Evolutionary conservation across 1,140 invertebrate species (phyloP).

Genomic region (Carposina sasakii): DNA sequence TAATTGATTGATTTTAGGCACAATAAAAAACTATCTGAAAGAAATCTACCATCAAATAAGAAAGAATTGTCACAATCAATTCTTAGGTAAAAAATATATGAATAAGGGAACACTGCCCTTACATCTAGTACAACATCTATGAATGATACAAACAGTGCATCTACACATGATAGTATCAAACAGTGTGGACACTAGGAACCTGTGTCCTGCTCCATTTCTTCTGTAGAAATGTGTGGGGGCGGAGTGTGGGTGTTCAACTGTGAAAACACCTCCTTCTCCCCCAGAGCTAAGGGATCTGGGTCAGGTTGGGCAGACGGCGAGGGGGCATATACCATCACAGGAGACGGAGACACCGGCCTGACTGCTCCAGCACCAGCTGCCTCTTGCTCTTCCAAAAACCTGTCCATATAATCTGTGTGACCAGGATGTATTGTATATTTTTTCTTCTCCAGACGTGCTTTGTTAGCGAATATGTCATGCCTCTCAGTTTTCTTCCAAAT

Average conservation of each 20-base stretch:
- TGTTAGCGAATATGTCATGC: conserved; percentile 92
- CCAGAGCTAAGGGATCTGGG: conserved; percentile 65
- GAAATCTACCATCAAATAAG: too few relatives aligned
- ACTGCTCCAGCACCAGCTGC: conserved; percentile 51
- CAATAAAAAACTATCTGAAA: too few relatives aligned
- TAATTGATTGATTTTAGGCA: too few relatives aligned
- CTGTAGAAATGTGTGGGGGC: conserved; percentile 47
- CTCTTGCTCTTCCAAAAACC: conserved; percentile 88
- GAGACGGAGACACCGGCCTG: conserved; percentile 60
- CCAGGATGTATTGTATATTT: conserved; percentile 91
- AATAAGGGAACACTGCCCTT: conserved; percentile 33
- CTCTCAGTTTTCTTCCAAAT: conserved; percentile 99
- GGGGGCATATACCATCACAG: conserved; percentile 60
- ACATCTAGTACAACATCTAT: conserved; percentile 1
- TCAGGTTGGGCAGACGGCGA: conserved; percentile 57
- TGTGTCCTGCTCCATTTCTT: conserved; percentile 51
- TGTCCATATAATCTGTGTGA: conserved; percentile 89
- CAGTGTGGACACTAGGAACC: conserved; percentile 59
- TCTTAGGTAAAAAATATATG: too few relatives aligned
- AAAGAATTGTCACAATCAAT: too few relatives aligned
- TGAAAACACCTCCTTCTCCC: conserved; percentile 68
- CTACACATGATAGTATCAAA: conserved; percentile 41
- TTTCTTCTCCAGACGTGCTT: conserved; percentile 88
- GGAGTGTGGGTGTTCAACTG: conserved; percentile 55
- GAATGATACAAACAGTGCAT: conserved; percentile 27